Percentiles rank a stretch among this genome's conserved stretches.
Evolutionary conservation across 2,888 invertebrate species (phyloP).

Genomic region (Falcaria lacertinaria): DNA sequence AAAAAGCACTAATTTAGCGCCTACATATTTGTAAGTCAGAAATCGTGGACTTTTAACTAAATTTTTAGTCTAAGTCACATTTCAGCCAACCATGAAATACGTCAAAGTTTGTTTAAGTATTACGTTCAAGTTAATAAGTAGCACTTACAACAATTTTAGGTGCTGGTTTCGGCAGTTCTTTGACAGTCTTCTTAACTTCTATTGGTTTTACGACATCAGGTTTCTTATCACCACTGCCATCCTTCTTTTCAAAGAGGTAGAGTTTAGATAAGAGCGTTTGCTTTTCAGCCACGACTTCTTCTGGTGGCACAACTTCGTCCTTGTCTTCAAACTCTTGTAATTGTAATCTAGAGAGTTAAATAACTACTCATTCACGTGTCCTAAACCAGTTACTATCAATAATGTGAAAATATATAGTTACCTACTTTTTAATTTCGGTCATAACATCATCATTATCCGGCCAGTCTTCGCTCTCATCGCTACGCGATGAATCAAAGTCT

Average conservation of each 20-base stretch:
- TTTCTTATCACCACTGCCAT: conserved; percentile 26
- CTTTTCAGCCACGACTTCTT: conserved; percentile 66
- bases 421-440: conserved; percentile 81
- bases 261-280: conserved; percentile 59
- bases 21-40: too few species aligned
- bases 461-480: conserved; percentile 59
- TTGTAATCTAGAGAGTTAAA: conserved; percentile 42
- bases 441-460: conserved; percentile 78
- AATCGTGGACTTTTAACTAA: too few species aligned
- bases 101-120: too few species aligned
- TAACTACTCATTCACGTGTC: background rate
- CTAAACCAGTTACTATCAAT: background rate
- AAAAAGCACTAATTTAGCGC: background rate
- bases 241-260: conserved; percentile 59
- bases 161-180: conserved; percentile 36
- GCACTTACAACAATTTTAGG: conserved; percentile 52
- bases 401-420: background rate
- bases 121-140: background rate
- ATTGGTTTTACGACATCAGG: conserved; percentile 11
- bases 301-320: conserved; percentile 48
- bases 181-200: conserved; percentile 20
- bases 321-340: conserved; percentile 50
- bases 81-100: too few species aligned
- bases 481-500: conserved; percentile 47
- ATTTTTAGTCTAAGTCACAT: too few species aligned